phyloP scores from a whole-genome alignment of 1,140 invertebrate genomes.

The Drosophila neocordata region DNA sequence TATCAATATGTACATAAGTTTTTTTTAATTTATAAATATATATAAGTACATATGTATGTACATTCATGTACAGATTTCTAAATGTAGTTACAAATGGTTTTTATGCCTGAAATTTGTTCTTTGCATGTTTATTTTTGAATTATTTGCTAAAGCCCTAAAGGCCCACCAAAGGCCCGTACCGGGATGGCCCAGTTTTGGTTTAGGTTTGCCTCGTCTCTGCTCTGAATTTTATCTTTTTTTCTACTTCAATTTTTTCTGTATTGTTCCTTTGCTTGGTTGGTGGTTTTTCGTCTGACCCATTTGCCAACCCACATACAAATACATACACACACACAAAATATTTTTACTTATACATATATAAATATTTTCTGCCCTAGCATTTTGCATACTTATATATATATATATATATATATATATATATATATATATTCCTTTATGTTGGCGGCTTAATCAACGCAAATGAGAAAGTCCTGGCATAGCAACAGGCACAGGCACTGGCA shows the following conservation, averaged over 20 bases:
- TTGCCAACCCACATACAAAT: slow-evolving; percentile 31
- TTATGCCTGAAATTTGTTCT: neutral
- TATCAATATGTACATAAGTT: no score
- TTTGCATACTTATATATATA: no score
- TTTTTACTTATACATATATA: slow-evolving; percentile 18
- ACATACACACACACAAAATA: slow-evolving; percentile 12
- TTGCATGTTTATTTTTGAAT: slow-evolving; percentile 54
- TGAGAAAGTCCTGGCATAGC: slow-evolving; percentile 54
- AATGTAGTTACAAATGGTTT: no score
- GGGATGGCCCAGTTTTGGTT: slow-evolving; percentile 37
- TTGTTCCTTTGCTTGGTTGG: slow-evolving; percentile 15
- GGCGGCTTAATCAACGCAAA: slow-evolving; percentile 67
- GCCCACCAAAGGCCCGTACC: neutral
- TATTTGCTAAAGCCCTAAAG: slow-evolving; percentile 33
- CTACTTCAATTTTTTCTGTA: neutral
- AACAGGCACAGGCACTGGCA: slow-evolving; percentile 66
- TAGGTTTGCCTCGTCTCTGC: slow-evolving; percentile 31
- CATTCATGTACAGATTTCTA: no score
- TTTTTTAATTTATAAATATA: no score
- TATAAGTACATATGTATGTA: no score
- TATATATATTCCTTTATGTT: slow-evolving; percentile 28
- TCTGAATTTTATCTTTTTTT: slow-evolving; percentile 2
- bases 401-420: slow-evolving; percentile 42
- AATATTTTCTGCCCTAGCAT: slow-evolving; percentile 20
- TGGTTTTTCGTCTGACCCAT: slow-evolving; percentile 60